Conservation (phyloP, 2,113 vertebrate species). For the Neolamprologus sp. region DNA sequence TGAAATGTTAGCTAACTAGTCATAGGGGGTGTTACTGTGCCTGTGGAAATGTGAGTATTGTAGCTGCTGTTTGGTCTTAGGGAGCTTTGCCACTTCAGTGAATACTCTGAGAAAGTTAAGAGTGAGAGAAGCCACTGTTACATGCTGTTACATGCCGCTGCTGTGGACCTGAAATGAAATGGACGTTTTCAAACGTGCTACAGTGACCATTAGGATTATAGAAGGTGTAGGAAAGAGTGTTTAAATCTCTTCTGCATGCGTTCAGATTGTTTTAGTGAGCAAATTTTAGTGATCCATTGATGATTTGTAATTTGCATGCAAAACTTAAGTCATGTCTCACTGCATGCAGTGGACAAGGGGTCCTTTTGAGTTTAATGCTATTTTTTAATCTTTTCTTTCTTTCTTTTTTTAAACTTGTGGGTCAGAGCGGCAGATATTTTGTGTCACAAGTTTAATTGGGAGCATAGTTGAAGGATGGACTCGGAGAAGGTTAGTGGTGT, state of each 20-base stretch:
- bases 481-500: neutral
- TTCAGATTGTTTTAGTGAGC: neutral
- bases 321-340: neutral
- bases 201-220: neutral
- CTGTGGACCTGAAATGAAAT: neutral
- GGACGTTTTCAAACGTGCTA: neutral
- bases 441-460: conserved; percentile 41
- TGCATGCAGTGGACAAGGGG: neutral
- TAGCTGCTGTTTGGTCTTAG: neutral
- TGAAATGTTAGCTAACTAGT: neutral
- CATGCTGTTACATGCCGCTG: neutral
- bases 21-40: neutral
- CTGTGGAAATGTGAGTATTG: neutral
- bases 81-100: neutral
- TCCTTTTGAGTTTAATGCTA: neutral
- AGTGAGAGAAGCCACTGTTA: neutral
- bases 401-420: neutral
- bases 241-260: neutral
- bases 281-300: neutral
- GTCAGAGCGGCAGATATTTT: neutral
- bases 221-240: neutral
- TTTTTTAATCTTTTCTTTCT: neutral
- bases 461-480: neutral
- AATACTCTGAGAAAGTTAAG: neutral
- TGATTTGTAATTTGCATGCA: neutral